A percentile compares a stretch with the other conserved stretches of the same genome.
phyloP scores from a whole-genome alignment of 1,140 invertebrate species.

The Diorhabda elongata region DNA sequence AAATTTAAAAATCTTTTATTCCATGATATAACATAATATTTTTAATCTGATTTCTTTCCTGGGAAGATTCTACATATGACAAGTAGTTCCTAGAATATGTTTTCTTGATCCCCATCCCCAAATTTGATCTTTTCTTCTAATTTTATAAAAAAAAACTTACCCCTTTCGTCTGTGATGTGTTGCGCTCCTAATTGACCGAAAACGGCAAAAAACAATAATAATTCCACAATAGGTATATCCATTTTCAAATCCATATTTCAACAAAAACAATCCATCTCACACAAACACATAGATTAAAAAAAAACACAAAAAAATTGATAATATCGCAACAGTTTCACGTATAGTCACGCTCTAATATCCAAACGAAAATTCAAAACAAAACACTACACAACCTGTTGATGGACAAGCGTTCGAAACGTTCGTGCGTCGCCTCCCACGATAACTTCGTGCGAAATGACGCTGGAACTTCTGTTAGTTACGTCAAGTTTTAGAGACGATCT shows the following conservation, averaged over 20 bases:
- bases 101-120: too few species aligned
- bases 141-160: background rate
- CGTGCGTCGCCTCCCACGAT: conserved; percentile 9
- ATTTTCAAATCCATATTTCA: background rate
- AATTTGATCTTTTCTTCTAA: too few species aligned
- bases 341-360: background rate
- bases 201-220: background rate
- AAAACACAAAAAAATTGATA: background rate
- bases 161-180: conserved; percentile 2
- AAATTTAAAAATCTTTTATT: too few species aligned
- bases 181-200: background rate
- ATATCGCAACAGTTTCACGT: background rate
- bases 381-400: background rate
- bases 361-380: background rate
- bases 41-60: too few species aligned
- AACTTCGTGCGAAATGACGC: conserved; percentile 13
- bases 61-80: too few species aligned
- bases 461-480: background rate
- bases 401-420: background rate
- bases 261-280: background rate
- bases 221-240: background rate
- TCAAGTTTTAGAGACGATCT: conserved; percentile 5
- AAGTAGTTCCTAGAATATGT: too few species aligned
- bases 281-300: background rate
- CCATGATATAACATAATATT: too few species aligned